Evolutionary conservation across 1,140 invertebrate genomes (phyloP), one percentile per base, ranked within the genome.

Genomic region (Euura saliciscinereae): DNA sequence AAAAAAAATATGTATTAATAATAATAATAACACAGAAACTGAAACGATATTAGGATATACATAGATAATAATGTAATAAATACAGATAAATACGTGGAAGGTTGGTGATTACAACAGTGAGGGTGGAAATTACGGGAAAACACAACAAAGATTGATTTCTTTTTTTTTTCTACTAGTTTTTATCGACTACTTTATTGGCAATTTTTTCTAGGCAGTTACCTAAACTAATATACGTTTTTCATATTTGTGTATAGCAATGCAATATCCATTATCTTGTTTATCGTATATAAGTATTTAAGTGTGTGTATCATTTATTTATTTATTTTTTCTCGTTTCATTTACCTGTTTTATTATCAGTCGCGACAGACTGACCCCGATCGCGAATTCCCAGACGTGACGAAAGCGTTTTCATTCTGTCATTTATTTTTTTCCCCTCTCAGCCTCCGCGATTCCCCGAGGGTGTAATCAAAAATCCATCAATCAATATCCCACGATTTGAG

Each of bases 121-220:
- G 70, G 69, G 71, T 69, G 72, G 68, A 69, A 65, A 65, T 68
- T 45, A 73, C 70, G 74, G 69, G 70, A 70, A 45, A 76, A 79
- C 73, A 78, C 69, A 79, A 45, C 59, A 51, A 68, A 69, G 28
- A 44, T 42, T 64, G 70, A 46, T 68, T 43, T 59, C 13, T 59
- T 59, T 59, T 59, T 59, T 59, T 87, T 87, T 86, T 84, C 85
- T 87, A 87, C 85, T 80, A 87, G 81, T 86, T 86, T 28, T 85
- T 84, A 82, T 85, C 77, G 79, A 85, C 85, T 87, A 87, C 85
- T 87, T 87, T 87, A 87, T 87, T 87, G 84, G 85, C 85, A 86
- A 85, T 85, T 85, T 82, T 82, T 78, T 85, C 84, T 86, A 86
- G 82, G 84, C 84, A 85, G 84, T 78, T 74, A 85, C 76, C 85